Percentiles rank a stretch among this genome's conserved stretches.
These are phyloP conservation scores for Colletes gigas DNA, from an alignment of 1,140 invertebrate genomes.

Conservation along the genomic window DNA sequence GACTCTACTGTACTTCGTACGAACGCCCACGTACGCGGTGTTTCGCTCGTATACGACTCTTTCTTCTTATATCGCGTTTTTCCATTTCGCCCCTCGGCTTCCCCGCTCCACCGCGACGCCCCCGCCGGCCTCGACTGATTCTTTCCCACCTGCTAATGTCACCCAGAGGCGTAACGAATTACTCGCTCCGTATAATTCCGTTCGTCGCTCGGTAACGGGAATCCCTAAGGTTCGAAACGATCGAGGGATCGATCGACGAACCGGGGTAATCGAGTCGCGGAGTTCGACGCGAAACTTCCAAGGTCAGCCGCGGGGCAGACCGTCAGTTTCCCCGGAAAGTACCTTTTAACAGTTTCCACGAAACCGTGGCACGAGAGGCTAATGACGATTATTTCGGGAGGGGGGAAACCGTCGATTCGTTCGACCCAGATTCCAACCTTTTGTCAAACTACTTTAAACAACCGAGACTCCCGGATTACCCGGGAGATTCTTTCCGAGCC, in stretches of 20 bases:
- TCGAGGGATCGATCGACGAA: too few relatives aligned
- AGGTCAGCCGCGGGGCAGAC: too few relatives aligned
- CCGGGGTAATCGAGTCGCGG: too few relatives aligned
- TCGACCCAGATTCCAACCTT: too few relatives aligned
- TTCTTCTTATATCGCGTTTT: slow-evolving; percentile 54
- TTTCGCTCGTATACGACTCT: slow-evolving; percentile 56
- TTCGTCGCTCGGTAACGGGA: neutral
- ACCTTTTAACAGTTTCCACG: too few relatives aligned
- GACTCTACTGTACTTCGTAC: slow-evolving; percentile 53
- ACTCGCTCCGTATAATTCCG: slow-evolving; percentile 26
- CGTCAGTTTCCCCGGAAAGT: too few relatives aligned
- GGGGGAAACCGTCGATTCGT: too few relatives aligned
- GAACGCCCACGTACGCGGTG: slow-evolving; percentile 61
- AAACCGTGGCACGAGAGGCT: too few relatives aligned
- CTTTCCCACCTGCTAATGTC: slow-evolving; percentile 43
- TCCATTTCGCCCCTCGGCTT: neutral
- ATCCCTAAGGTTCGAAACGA: neutral
- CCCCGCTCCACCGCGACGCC: neutral
- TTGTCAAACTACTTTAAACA: too few relatives aligned
- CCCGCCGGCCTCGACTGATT: slow-evolving; percentile 22
- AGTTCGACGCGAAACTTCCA: too few relatives aligned
- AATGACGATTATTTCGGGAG: too few relatives aligned
- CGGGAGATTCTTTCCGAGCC: neutral
- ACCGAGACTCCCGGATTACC: too few relatives aligned
- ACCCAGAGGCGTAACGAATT: neutral